phyloP scores from a whole-genome alignment of 2,113 vertebrate species.

The Scortum barcoo region DNA sequence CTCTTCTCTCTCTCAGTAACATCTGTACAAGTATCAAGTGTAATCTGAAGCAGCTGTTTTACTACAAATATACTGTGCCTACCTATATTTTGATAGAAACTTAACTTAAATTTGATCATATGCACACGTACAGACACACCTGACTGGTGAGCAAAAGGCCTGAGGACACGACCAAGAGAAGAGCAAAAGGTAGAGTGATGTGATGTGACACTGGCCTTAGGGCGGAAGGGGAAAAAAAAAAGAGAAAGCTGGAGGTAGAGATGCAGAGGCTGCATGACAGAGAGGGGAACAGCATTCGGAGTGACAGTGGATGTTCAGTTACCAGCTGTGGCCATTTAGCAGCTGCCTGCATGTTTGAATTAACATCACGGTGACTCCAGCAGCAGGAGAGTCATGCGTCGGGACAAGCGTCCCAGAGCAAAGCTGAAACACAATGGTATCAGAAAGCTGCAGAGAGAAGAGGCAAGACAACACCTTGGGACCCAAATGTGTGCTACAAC shows the following conservation, averaged over 20 bases:
- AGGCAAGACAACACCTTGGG: not conserved
- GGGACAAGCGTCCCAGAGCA: conserved; percentile 19
- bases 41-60: not conserved
- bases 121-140: conserved; percentile 11
- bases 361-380: conserved; percentile 55
- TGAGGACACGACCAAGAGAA: not conserved
- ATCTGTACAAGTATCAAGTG: not conserved
- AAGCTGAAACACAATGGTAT: conserved; percentile 1
- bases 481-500: not conserved
- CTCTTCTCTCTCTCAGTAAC: not conserved
- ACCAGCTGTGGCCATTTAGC: conserved; percentile 76
- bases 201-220: conserved; percentile 69
- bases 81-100: not conserved
- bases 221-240: conserved; percentile 39
- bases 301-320: conserved; percentile 64
- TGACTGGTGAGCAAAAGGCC: conserved; percentile 16
- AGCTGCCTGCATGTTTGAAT: conserved; percentile 73
- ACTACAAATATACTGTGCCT: not conserved
- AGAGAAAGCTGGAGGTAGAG: conserved; percentile 22
- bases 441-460: conserved; percentile 4
- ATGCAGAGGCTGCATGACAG: conserved; percentile 49
- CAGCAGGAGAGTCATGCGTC: conserved; percentile 38
- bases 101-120: conserved; percentile 4
- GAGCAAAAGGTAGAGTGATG: conserved; percentile 47
- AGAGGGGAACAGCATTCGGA: conserved; percentile 31